phyloP scores from a whole-genome alignment of 2,797 vertebrate genomes.

The Pantherophis vulpinus region DNA sequence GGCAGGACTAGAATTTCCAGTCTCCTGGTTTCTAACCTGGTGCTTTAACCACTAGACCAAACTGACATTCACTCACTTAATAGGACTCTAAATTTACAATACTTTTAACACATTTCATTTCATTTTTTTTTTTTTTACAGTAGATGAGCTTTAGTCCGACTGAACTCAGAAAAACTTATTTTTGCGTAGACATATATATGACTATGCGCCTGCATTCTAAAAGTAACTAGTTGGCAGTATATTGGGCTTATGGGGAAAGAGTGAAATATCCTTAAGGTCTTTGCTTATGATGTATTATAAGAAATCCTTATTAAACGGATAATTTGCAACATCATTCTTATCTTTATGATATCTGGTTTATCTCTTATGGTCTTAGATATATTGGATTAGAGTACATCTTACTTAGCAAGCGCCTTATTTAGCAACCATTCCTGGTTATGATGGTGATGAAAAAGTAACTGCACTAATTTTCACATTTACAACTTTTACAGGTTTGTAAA shows the following conservation, averaged over 20 bases:
- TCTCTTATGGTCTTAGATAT: not conserved
- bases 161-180: not conserved
- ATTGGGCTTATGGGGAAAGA: not conserved
- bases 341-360: not conserved
- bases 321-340: not conserved
- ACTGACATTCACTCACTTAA: not conserved
- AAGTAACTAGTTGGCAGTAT: constrained; percentile 23
- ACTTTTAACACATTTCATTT: constrained; percentile 38
- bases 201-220: not conserved
- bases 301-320: constrained; percentile 24
- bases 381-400: not conserved
- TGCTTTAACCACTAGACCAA: too few relatives aligned
- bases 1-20: too few relatives aligned
- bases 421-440: not conserved
- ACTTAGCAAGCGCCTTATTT: not conserved
- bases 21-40: too few relatives aligned
- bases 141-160: not conserved
- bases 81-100: constrained; percentile 60
- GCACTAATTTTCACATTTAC: not conserved
- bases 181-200: not conserved
- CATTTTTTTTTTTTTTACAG: constrained; percentile 42
- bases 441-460: not conserved
- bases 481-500: not conserved
- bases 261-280: constrained; percentile 29
- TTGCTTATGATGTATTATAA: constrained; percentile 1